Percentiles rank a stretch among this genome's conserved stretches.
phyloP scores from a whole-genome alignment of 2,888 invertebrate species.

The Slavum lentiscoides region DNA sequence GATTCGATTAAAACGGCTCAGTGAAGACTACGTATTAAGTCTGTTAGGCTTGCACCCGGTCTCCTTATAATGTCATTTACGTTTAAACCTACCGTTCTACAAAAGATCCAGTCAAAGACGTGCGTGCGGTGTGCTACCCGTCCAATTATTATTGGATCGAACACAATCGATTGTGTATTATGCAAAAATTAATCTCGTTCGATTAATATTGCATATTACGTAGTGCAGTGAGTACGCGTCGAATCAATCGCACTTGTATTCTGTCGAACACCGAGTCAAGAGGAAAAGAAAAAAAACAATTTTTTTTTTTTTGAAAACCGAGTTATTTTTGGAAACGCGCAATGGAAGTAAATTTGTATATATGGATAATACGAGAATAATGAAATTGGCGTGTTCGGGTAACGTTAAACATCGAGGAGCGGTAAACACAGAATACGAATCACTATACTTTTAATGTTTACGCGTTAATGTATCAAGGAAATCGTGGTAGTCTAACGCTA shows the following conservation, averaged over 20 bases:
- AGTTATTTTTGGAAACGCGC: conserved; percentile 26
- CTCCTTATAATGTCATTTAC: too few species aligned
- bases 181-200: too few species aligned
- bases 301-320: neutral
- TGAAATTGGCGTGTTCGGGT: conserved; percentile 46
- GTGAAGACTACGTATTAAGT: too few species aligned
- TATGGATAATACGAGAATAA: conserved; percentile 38
- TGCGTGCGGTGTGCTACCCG: too few species aligned
- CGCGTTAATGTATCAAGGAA: conserved; percentile 40
- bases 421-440: conserved; percentile 31
- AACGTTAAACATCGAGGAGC: conserved; percentile 32
- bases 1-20: too few species aligned
- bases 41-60: too few species aligned
- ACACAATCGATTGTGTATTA: too few species aligned
- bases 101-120: too few species aligned
- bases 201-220: too few species aligned
- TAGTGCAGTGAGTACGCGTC: neutral
- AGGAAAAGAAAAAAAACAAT: neutral
- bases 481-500: neutral
- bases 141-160: too few species aligned
- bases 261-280: neutral
- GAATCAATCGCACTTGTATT: conserved; percentile 16
- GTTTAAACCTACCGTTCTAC: too few species aligned
- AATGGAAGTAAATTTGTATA: conserved; percentile 23
- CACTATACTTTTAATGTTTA: conserved; percentile 42